Base-by-base conservation (phyloP, 2,888 invertebrate genomes). In the Alentia gelatinosa region DNA sequence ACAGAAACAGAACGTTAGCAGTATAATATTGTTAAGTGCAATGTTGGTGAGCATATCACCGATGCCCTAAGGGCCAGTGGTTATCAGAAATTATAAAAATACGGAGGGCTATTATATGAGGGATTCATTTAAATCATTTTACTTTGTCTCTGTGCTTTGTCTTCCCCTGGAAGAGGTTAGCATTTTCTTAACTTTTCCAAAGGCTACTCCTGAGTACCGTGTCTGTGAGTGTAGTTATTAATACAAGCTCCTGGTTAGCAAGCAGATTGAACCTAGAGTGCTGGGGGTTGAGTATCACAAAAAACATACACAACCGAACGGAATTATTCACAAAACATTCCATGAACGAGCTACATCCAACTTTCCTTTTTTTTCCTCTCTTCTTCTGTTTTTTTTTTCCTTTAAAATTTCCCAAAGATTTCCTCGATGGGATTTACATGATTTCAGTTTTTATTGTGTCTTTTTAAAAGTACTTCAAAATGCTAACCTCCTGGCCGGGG, bases 401-500 rank as follows among this genome's bases (percentile, higher is more conserved):
- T 40, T 83, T 83, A 35, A 83, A 12, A 83, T 40, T n/a, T 19
- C 19, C 40, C 39, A 83, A 83, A 83, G 1, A 5, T 15, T 83
- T 40, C 40, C 15, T n/a, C 7, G 37, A 19, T 39, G 35, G n/a
- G n/a, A n/a, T 37, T 39, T 37, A n/a, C n/a, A 37, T 39, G 39
- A n/a, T 68, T 26, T 68, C 26, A 74, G 4, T 33, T 74, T 74
- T 15, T 74, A 4, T 33, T 74, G 1, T 15, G n/a, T 33, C 74
- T 74, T 79, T 39, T 79, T 23, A 37, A 23, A 79, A 37, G 26
- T 79, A 79, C 79, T 86, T 47, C 30, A 47, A 86, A 86, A 86
- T 86, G 86, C 86, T 86, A 86, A 86, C 86, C 86, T 86, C 86
- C 86, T 42, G 86, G 86, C 86, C 86, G 86, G 86, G 86, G 86